Evolutionary conservation across 2,113 vertebrate genomes (phyloP).

Genomic region (Dermatemys mawii): DNA sequence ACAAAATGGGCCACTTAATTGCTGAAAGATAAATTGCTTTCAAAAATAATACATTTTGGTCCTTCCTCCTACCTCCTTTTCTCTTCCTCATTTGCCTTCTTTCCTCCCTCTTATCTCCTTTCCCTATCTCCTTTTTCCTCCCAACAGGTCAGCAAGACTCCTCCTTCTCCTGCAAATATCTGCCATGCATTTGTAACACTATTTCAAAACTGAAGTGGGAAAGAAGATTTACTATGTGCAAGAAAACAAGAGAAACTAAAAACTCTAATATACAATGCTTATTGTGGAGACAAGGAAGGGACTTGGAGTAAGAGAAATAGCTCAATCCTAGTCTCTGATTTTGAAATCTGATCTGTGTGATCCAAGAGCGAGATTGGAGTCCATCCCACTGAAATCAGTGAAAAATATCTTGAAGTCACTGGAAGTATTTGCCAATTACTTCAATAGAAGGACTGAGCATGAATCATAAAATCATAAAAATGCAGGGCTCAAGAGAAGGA

Average conservation of each 20-base stretch:
- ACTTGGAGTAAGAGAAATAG: background rate
- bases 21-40: background rate
- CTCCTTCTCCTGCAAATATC: background rate
- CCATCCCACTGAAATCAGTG: too few relatives aligned
- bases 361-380: background rate
- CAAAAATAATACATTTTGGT: background rate
- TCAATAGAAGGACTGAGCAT: too few relatives aligned
- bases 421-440: too few relatives aligned
- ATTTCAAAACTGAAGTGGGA: background rate
- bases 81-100: background rate
- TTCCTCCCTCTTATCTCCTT: background rate
- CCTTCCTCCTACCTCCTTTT: background rate
- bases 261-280: background rate
- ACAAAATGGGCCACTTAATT: background rate
- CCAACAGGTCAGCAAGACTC: background rate
- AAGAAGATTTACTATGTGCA: background rate
- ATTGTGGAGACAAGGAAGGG: background rate
- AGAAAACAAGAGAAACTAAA: background rate
- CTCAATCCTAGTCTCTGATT: background rate
- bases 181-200: background rate
- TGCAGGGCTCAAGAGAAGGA: too few relatives aligned
- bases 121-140: background rate
- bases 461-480: too few relatives aligned
- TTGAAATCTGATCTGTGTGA: background rate
- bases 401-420: too few relatives aligned